These are phyloP conservation scores for Percopsis omiscomaycus DNA, from an alignment of 2,797 vertebrate species.

Conservation along the genomic window DNA sequence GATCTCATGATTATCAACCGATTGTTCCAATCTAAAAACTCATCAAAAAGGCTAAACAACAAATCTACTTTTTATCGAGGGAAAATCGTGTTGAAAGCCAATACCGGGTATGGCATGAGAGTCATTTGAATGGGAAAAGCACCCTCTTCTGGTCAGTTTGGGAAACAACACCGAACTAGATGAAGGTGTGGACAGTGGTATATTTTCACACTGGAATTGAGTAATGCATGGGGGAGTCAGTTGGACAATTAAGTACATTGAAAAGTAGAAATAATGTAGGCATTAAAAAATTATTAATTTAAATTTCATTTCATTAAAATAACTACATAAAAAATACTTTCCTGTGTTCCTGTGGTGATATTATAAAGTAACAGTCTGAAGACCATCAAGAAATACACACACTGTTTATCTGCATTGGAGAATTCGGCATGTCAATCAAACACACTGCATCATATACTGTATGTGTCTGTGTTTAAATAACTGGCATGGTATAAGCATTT, in stretches of 20 bases:
- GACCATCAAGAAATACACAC: neutral
- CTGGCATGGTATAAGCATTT: too few species aligned
- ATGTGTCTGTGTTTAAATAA: too few species aligned
- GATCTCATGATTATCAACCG: slow-evolving; percentile 67
- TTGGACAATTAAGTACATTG: neutral
- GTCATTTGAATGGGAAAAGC: slow-evolving; percentile 71
- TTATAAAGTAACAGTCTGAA: too few species aligned
- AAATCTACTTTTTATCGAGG: slow-evolving; percentile 56
- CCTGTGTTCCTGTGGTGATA: too few species aligned
- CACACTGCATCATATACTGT: too few species aligned
- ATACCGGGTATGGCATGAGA: slow-evolving; percentile 17
- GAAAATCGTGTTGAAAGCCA: slow-evolving; percentile 52
- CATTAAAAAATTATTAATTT: neutral
- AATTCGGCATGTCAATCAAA: too few species aligned
- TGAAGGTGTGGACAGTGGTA: neutral
- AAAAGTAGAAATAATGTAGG: neutral
- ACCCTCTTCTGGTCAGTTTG: slow-evolving; percentile 67
- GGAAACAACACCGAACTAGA: slow-evolving; percentile 43
- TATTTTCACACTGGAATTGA: neutral
- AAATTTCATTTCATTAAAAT: too few species aligned
- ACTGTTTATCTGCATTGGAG: slow-evolving; percentile 20
- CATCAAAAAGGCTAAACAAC: slow-evolving; percentile 71
- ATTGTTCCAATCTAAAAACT: slow-evolving; percentile 64
- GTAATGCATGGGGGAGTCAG: neutral
- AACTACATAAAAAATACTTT: too few species aligned